These are phyloP conservation scores for Helicoverpa assulta DNA, from an alignment of 2,888 invertebrate species.

Conservation along the genomic window DNA sequence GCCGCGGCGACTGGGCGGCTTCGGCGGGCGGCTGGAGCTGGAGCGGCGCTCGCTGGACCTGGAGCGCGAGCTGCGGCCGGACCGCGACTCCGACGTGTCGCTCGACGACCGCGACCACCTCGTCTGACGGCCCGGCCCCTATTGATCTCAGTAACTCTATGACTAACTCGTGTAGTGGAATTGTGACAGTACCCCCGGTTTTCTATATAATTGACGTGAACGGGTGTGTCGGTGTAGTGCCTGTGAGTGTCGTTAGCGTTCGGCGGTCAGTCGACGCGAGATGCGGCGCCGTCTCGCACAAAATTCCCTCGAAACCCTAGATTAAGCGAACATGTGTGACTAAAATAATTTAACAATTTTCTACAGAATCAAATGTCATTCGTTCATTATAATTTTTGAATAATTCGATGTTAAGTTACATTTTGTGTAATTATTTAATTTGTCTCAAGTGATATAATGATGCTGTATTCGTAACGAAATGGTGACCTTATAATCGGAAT, in stretches of 20 bases:
- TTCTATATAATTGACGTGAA: slow-evolving; percentile 86
- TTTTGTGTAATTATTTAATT: slow-evolving; percentile 83
- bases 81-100: slow-evolving; percentile 84
- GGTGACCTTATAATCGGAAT: slow-evolving; percentile 88
- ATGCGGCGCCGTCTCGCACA: slow-evolving; percentile 52
- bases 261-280: slow-evolving; percentile 6
- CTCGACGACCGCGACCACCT: slow-evolving; percentile 87
- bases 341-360: slow-evolving; percentile 84
- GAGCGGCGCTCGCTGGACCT: slow-evolving; percentile 88
- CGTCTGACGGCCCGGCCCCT: slow-evolving; percentile 73
- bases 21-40: slow-evolving; percentile 80
- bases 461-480: slow-evolving; percentile 85
- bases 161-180: slow-evolving; percentile 86
- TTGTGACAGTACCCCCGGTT: slow-evolving; percentile 85
- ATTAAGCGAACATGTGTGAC: slow-evolving; percentile 86
- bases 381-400: slow-evolving; percentile 73
- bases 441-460: slow-evolving; percentile 88
- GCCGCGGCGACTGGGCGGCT: slow-evolving; percentile 72
- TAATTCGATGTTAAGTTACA: slow-evolving; percentile 74
- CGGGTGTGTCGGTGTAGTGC: slow-evolving; percentile 86
- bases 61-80: slow-evolving; percentile 86
- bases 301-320: slow-evolving; percentile 82
- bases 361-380: slow-evolving; percentile 81
- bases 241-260: slow-evolving; percentile 63
- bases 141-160: slow-evolving; percentile 89